Conservation (phyloP, 1,140 invertebrate species). For the Leptinotarsa undecemlineata region DNA sequence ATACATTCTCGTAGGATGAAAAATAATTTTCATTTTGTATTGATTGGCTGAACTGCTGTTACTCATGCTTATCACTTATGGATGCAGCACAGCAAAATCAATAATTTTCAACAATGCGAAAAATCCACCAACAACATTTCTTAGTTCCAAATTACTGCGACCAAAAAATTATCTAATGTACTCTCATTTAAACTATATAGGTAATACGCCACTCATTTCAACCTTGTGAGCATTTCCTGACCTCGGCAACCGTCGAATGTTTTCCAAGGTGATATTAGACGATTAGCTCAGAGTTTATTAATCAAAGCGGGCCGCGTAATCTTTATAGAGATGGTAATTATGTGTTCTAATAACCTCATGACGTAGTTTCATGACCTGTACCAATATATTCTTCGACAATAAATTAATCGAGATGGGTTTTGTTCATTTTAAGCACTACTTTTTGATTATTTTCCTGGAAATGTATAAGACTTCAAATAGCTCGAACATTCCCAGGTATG, state of each 20-base stretch:
- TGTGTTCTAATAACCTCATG: slow-evolving; percentile 7
- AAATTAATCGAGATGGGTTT: background rate
- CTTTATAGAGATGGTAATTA: slow-evolving; percentile 2
- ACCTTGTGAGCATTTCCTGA: background rate
- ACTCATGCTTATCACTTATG: too few relatives aligned
- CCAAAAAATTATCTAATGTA: too few relatives aligned
- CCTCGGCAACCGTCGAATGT: background rate
- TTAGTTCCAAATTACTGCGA: too few relatives aligned
- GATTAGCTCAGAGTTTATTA: background rate
- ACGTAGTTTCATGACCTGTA: slow-evolving; percentile 5
- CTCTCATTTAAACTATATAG: too few relatives aligned
- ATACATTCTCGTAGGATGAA: too few relatives aligned
- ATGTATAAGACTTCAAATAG: too few relatives aligned
- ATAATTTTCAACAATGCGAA: too few relatives aligned
- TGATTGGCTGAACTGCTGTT: too few relatives aligned
- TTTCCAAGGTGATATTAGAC: slow-evolving; percentile 8
- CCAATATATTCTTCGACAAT: background rate
- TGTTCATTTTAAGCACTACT: background rate
- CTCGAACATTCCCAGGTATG: too few relatives aligned
- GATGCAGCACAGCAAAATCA: too few relatives aligned
- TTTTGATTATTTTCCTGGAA: background rate
- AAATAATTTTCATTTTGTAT: too few relatives aligned
- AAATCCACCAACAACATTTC: too few relatives aligned
- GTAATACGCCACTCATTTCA: background rate
- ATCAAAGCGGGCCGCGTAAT: slow-evolving; percentile 1